Conservation (phyloP, 2,888 invertebrate genomes). For the Aphodius sticticus region DNA sequence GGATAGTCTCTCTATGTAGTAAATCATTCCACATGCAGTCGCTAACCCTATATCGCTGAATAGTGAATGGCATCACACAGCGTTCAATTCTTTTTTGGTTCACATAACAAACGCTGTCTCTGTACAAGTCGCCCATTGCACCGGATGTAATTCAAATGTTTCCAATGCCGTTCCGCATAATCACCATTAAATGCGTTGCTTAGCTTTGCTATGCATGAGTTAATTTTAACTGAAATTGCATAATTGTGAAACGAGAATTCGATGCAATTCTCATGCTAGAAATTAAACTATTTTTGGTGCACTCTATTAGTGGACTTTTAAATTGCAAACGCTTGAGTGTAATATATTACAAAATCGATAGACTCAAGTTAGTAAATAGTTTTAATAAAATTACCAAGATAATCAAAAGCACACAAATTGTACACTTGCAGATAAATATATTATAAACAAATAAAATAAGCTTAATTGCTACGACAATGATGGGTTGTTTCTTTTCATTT, state of each 20-base stretch:
- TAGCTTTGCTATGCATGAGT: not conserved
- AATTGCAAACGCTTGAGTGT: no score
- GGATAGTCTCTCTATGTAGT: not conserved
- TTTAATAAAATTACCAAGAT: no score
- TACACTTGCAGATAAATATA: no score
- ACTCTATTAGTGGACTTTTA: no score
- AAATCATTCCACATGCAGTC: not conserved
- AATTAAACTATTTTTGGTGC: no score
- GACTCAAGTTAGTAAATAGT: no score
- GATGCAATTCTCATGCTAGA: not conserved
- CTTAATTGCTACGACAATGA: no score
- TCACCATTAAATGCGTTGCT: not conserved
- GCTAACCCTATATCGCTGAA: not conserved
- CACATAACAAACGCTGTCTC: not conserved
- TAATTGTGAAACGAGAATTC: not conserved
- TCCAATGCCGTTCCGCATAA: not conserved
- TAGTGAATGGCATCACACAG: not conserved
- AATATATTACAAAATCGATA: no score
- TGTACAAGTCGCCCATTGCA: not conserved
- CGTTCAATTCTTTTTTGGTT: slow-evolving; percentile 4
- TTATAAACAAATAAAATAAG: no score
- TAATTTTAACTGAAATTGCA: not conserved
- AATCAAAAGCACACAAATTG: no score
- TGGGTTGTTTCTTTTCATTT: no score
- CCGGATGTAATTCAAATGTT: slow-evolving; percentile 4